Evolutionary conservation across 1,140 invertebrate species (phyloP).

Genomic region (Wiebesia pumilae): DNA sequence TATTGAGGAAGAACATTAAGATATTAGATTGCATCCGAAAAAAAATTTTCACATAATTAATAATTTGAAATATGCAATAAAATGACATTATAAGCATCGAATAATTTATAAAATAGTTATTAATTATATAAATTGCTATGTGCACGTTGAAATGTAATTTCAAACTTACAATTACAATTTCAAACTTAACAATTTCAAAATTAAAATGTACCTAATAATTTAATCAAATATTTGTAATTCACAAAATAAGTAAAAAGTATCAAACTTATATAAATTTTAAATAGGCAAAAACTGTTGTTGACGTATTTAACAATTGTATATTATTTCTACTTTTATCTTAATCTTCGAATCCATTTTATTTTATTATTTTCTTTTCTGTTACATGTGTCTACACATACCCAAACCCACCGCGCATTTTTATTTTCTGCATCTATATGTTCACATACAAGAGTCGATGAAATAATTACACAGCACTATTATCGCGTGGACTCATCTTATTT

Average conservation of each 20-base stretch:
- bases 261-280: not conserved
- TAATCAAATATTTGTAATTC: too few relatives aligned
- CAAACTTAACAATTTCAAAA: too few relatives aligned
- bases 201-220: too few relatives aligned
- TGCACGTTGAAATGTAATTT: too few relatives aligned
- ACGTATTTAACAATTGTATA: not conserved
- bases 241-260: not conserved
- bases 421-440: not conserved
- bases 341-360: constrained; percentile 28
- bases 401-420: constrained; percentile 14
- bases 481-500: constrained; percentile 25
- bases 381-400: not conserved
- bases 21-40: too few relatives aligned
- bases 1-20: too few relatives aligned
- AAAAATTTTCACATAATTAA: too few relatives aligned
- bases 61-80: too few relatives aligned
- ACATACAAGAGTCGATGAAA: constrained; percentile 25
- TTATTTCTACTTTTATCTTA: constrained; percentile 3
- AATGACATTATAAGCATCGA: too few relatives aligned
- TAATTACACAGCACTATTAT: constrained; percentile 38
- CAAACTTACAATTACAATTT: too few relatives aligned
- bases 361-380: not conserved
- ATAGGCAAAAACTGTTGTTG: not conserved
- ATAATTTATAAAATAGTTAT: too few relatives aligned
- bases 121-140: too few relatives aligned